Conservation (phyloP, 2,888 invertebrate species). For the Caenorhabditis sp. region DNA sequence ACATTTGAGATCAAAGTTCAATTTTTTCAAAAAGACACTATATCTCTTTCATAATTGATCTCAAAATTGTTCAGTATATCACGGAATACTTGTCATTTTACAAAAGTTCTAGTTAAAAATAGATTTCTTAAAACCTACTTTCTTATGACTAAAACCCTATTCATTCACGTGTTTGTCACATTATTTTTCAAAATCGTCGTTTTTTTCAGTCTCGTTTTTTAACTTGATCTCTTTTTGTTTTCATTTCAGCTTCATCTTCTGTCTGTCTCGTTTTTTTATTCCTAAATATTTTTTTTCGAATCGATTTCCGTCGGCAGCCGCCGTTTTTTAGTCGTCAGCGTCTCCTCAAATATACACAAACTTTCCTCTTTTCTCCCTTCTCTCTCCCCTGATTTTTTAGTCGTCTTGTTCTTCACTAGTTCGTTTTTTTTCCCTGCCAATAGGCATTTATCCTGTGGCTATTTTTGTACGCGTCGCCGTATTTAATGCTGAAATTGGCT, state of each 20-base stretch:
- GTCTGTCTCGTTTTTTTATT: not conserved
- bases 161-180: not conserved
- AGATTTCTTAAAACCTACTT: too few relatives aligned
- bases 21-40: too few relatives aligned
- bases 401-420: not conserved
- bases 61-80: too few relatives aligned
- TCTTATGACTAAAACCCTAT: too few relatives aligned
- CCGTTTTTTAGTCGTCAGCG: conserved; percentile 6
- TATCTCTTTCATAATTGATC: too few relatives aligned
- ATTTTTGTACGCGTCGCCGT: too few relatives aligned
- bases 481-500: too few relatives aligned
- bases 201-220: conserved; percentile 5
- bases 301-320: conserved; percentile 6
- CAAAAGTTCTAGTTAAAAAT: too few relatives aligned
- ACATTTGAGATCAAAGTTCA: too few relatives aligned
- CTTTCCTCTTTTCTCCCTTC: not conserved
- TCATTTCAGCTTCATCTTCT: not conserved
- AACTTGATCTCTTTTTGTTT: conserved; percentile 4
- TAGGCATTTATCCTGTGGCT: not conserved
- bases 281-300: conserved; percentile 2
- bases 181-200: not conserved
- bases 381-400: not conserved
- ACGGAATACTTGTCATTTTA: too few relatives aligned
- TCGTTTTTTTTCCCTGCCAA: not conserved
- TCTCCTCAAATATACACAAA: not conserved